These are phyloP conservation scores for Diacarnus erythraeanus DNA, from an alignment of 37 sponge, comb jelly and placozoan genomes.

Conservation along the genomic window DNA sequence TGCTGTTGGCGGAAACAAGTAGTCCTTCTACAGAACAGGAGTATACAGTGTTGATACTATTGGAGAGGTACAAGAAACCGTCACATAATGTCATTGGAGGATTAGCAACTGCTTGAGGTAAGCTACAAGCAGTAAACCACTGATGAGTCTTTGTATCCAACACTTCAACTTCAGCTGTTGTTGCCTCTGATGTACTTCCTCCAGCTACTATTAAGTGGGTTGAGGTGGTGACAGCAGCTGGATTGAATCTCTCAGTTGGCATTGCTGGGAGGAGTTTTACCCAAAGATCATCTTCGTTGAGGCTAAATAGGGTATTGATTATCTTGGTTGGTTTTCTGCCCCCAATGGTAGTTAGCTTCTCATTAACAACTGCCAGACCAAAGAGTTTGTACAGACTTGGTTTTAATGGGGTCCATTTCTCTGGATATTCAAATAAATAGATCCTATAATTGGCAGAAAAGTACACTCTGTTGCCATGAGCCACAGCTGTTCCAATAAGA, in stretches of 20 bases:
- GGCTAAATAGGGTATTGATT: background rate
- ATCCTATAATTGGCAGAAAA: background rate
- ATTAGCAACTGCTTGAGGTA: background rate
- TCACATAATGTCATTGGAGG: background rate
- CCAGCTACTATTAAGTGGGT: constrained; percentile 8
- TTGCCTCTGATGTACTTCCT: background rate
- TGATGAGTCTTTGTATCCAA: background rate
- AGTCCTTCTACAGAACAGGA: background rate
- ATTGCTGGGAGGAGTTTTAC: constrained; percentile 8
- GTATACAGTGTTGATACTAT: background rate
- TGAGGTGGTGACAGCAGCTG: background rate
- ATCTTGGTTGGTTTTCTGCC: background rate
- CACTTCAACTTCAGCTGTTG: background rate
- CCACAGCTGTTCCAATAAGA: background rate
- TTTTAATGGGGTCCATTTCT: background rate
- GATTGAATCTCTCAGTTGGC: background rate
- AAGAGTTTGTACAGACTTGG: background rate
- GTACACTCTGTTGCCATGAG: background rate
- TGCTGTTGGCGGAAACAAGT: background rate
- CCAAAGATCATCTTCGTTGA: background rate
- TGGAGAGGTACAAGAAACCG: background rate
- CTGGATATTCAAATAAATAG: background rate
- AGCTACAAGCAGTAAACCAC: constrained; percentile 5
- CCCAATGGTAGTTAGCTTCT: background rate
- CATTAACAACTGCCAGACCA: constrained; percentile 1